Percentiles rank a stretch among this genome's conserved stretches.
These are phyloP conservation scores for Montifringilla adamsi DNA, from an alignment of 2,113 vertebrate genomes.

Conservation along the genomic window DNA sequence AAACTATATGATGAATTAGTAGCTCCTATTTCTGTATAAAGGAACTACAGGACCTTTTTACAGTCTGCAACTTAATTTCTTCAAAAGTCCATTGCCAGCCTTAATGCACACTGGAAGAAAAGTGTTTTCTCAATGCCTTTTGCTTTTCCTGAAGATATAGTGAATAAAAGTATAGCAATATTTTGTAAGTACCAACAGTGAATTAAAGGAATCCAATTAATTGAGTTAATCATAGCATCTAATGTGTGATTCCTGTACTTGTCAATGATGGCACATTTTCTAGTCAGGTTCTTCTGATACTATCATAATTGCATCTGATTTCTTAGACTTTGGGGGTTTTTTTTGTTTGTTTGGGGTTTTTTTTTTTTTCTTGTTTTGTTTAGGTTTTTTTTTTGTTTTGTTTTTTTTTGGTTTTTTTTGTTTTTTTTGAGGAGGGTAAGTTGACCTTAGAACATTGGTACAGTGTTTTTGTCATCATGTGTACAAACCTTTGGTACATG, in stretches of 20 bases:
- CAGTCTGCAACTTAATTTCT: not conserved
- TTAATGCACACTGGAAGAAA: not conserved
- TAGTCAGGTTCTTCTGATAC: not conserved
- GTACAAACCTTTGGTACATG: not conserved
- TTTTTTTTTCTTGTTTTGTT: not conserved
- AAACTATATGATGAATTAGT: not conserved
- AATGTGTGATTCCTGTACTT: not conserved
- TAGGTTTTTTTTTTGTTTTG: too few species aligned
- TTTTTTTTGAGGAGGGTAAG: accelerated
- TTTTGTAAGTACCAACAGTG: not conserved
- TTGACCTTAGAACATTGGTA: not conserved
- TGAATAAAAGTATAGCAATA: not conserved
- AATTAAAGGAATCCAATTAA: not conserved
- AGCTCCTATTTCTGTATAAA: not conserved
- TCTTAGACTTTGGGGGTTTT: not conserved
- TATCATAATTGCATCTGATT: not conserved
- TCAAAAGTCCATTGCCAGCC: not conserved
- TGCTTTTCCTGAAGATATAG: not conserved
- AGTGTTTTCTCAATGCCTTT: not conserved
- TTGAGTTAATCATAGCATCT: not conserved
- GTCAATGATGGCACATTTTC: not conserved
- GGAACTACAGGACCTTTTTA: not conserved
- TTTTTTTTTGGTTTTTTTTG: not conserved
- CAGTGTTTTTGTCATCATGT: not conserved
- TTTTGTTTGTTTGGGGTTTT: too few species aligned